Conservation (phyloP, 2,888 invertebrate genomes). For the Alloplasta piceator region DNA sequence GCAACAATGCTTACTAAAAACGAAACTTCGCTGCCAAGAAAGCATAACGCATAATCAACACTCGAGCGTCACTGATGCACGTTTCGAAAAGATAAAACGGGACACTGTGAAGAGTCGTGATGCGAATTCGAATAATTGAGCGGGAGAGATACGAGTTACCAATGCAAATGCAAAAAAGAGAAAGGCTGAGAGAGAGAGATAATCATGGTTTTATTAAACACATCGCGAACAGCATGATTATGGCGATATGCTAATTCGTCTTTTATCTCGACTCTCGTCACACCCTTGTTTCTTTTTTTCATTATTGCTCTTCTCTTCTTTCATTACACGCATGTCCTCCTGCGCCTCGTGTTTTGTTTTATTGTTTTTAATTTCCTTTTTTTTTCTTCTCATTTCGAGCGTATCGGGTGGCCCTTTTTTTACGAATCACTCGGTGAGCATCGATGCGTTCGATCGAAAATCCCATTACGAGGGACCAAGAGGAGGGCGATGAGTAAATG, state of each 20-base stretch:
- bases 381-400: slow-evolving; percentile 29
- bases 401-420: slow-evolving; percentile 37
- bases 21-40: too few species aligned
- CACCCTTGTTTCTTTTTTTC: neutral
- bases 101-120: neutral
- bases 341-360: neutral
- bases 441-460: slow-evolving; percentile 41
- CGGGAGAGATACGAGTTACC: neutral
- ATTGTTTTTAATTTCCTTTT: neutral
- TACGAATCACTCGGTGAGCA: slow-evolving; percentile 25
- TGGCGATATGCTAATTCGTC: slow-evolving; percentile 38
- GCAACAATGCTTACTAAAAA: too few species aligned
- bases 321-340: slow-evolving; percentile 1
- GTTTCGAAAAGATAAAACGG: neutral
- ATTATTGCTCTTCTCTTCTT: slow-evolving; percentile 3
- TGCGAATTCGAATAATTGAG: slow-evolving; percentile 2
- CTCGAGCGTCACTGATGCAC: too few species aligned
- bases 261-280: slow-evolving; percentile 8
- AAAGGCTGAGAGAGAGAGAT: slow-evolving; percentile 3
- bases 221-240: slow-evolving; percentile 23
- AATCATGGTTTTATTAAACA: slow-evolving; percentile 18
- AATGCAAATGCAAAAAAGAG: slow-evolving; percentile 41
- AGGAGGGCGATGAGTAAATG: neutral
- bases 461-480: slow-evolving; percentile 22
- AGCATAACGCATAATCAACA: too few species aligned